A percentile compares a stretch with the other conserved stretches of the same genome.
These are phyloP conservation scores for Drepana falcataria DNA, from an alignment of 2,888 invertebrate species.

Conservation along the genomic window DNA sequence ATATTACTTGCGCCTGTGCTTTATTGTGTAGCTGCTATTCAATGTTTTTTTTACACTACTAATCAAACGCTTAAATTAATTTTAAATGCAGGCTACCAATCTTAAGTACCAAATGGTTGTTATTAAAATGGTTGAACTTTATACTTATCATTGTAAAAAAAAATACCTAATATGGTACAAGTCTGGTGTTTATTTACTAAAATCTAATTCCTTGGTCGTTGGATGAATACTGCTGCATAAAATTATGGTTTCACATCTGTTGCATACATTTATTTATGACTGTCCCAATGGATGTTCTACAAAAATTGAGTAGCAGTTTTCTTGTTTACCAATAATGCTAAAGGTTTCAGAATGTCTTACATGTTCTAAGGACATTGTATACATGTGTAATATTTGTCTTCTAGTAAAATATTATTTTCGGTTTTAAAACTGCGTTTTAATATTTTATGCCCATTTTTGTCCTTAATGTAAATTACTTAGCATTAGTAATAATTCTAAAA, in stretches of 20 bases:
- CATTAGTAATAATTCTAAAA: too few species aligned
- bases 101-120: constrained; percentile 2
- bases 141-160: constrained; percentile 10
- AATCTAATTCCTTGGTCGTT: constrained; percentile 5
- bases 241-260: constrained; percentile 25
- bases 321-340: constrained; percentile 47
- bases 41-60: constrained; percentile 1
- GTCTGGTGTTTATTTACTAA: constrained; percentile 22
- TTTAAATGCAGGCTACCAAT: too few species aligned
- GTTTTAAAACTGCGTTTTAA: constrained; percentile 55
- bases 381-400: constrained; percentile 69
- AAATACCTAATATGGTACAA: constrained; percentile 47
- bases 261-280: constrained; percentile 18
- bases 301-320: constrained; percentile 53
- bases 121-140: constrained; percentile 12
- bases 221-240: constrained; percentile 36
- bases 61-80: too few species aligned
- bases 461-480: too few species aligned
- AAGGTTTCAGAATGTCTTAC: constrained; percentile 45
- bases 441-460: constrained; percentile 5
- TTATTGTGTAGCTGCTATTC: constrained; percentile 12
- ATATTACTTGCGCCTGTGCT: constrained; percentile 16
- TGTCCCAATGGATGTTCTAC: constrained; percentile 57
- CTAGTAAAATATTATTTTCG: constrained; percentile 77
- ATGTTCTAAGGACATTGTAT: constrained; percentile 50